These are phyloP conservation scores for Spilogale gracilis DNA, from an alignment of 2,113 vertebrate genomes.

Conservation along the genomic window DNA sequence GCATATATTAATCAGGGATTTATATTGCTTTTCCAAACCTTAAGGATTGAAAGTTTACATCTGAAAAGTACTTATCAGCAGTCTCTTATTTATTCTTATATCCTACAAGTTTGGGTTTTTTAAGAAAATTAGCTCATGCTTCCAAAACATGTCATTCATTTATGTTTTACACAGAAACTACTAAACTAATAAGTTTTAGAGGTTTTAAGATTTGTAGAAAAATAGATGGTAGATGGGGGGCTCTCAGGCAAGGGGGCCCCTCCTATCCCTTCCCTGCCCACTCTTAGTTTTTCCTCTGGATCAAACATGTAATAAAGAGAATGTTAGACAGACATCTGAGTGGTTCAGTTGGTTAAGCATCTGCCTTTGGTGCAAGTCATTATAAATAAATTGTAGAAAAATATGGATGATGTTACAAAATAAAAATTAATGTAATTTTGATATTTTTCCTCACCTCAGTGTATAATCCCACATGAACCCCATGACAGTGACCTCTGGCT, in stretches of 20 bases:
- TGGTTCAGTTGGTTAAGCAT: too few relatives aligned
- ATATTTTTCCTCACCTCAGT: not conserved
- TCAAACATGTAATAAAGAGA: not conserved
- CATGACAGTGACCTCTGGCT: not conserved
- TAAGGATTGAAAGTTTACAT: not conserved
- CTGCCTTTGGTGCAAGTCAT: too few relatives aligned
- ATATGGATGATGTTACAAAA: not conserved
- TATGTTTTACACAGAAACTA: not conserved
- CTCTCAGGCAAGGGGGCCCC: not conserved
- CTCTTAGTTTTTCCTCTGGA: not conserved
- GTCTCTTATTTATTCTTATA: constrained; percentile 20
- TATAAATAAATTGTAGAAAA: not conserved
- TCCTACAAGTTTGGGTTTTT: not conserved
- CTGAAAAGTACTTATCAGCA: not conserved
- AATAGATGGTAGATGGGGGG: not conserved
- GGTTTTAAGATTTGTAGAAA: not conserved
- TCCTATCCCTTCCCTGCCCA: not conserved
- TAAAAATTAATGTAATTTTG: constrained; percentile 27
- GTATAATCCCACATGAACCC: not conserved
- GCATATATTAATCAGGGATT: not conserved
- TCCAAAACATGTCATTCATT: not conserved
- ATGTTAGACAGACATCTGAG: too few relatives aligned
- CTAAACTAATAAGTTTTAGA: not conserved
- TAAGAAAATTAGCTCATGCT: not conserved
- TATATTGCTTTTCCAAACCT: constrained; percentile 1